These are phyloP conservation scores for Musca vetustissima DNA, from an alignment of 1,140 invertebrate genomes.

Conservation along the genomic window DNA sequence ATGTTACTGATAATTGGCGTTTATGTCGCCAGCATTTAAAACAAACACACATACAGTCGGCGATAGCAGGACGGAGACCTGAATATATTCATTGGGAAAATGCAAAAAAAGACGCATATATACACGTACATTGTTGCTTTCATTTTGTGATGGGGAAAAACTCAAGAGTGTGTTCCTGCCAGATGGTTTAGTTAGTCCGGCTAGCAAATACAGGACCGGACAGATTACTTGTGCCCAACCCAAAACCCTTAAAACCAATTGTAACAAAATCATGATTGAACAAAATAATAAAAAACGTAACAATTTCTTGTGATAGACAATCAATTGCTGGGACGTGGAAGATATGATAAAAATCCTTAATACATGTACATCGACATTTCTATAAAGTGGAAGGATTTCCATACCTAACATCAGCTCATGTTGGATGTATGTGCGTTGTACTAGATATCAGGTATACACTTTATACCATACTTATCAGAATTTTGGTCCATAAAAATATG, in stretches of 20 bases:
- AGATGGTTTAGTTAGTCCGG: background rate
- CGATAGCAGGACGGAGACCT: no score
- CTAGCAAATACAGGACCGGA: background rate
- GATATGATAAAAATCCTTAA: no score
- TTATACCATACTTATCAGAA: no score
- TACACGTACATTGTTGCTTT: slow-evolving; percentile 2
- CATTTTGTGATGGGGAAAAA: background rate
- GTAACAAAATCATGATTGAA: background rate
- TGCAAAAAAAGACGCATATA: no score
- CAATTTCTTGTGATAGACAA: slow-evolving; percentile 20
- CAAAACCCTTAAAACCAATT: background rate
- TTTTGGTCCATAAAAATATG: no score
- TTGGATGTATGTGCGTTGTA: no score
- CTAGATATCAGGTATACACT: no score
- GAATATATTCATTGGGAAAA: no score
- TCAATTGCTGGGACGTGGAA: background rate
- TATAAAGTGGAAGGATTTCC: no score
- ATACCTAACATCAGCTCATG: no score
- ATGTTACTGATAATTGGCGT: slow-evolving; percentile 23
- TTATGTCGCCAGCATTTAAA: slow-evolving; percentile 20
- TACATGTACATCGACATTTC: no score
- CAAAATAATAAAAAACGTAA: background rate
- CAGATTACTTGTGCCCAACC: background rate
- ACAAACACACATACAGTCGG: no score
- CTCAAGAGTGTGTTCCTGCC: background rate